Conservation (phyloP, 30 jellyfish, hydroid and myxozoan species). For the Catostylus mosaicus region DNA sequence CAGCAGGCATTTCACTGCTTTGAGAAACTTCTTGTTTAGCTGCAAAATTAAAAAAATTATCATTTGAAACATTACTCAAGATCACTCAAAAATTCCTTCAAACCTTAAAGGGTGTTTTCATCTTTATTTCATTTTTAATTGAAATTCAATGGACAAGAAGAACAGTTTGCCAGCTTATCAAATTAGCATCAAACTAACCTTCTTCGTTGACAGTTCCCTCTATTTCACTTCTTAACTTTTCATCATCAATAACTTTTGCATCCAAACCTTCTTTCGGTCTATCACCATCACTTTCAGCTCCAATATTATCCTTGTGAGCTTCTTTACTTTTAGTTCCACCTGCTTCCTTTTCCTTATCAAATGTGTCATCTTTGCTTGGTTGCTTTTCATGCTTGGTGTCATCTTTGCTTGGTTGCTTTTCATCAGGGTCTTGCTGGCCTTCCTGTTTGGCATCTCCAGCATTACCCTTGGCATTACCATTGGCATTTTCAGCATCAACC, state of each 20-base stretch:
- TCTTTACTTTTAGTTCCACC: neutral
- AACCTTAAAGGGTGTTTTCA: no score
- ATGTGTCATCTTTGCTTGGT: neutral
- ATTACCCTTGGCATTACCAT: neutral
- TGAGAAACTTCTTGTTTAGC: no score
- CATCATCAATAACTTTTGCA: no score
- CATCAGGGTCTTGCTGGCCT: neutral
- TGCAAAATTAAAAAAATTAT: no score
- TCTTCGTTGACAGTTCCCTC: neutral
- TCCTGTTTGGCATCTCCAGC: neutral
- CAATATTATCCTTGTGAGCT: neutral
- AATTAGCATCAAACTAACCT: neutral
- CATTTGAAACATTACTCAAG: no score
- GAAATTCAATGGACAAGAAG: no score
- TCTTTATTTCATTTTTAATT: no score
- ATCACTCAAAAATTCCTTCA: no score
- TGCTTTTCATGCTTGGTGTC: neutral
- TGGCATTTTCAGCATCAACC: neutral
- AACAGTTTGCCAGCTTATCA: no score
- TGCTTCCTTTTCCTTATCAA: conserved; percentile 6
- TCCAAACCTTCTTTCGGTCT: neutral
- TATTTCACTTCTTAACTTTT: no score
- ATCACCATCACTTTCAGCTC: neutral
- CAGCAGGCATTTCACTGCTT: no score
- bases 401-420: neutral